Evolutionary conservation across 1,140 invertebrate species (phyloP).

Genomic region (Drosophila jambulina): DNA sequence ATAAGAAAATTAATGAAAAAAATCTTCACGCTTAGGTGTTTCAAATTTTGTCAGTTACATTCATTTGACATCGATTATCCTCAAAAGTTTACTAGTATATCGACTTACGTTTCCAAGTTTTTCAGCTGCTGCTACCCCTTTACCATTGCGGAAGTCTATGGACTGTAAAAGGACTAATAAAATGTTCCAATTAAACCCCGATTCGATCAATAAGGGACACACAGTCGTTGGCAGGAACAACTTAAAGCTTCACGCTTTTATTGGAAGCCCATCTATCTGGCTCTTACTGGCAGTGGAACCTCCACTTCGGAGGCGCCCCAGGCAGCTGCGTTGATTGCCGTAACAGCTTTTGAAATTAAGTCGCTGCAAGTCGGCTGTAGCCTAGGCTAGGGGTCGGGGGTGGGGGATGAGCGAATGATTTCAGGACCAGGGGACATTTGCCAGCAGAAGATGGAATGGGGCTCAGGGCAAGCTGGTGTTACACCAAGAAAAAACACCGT

Average conservation of each 20-base stretch:
- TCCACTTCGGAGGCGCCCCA: conserved; percentile 10
- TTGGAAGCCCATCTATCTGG: conserved; percentile 57
- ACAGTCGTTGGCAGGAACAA: conserved; percentile 15
- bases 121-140: not conserved
- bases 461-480: conserved; percentile 5
- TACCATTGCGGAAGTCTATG: conserved; percentile 11
- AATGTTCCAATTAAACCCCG: conserved; percentile 44
- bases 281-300: conserved; percentile 13
- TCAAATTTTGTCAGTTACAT: not conserved
- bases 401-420: conserved; percentile 1
- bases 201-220: conserved; percentile 47
- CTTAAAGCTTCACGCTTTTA: conserved; percentile 52
- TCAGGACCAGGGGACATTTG: conserved; percentile 28
- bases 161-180: conserved; percentile 48
- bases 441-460: conserved; percentile 39
- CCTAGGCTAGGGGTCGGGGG: not conserved
- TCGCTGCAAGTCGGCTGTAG: conserved; percentile 59
- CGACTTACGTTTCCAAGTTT: not conserved
- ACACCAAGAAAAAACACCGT: conserved; percentile 11
- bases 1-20: not conserved
- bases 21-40: not conserved
- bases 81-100: conserved; percentile 2
- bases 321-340: conserved; percentile 76
- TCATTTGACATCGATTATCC: conserved; percentile 3
- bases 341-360: conserved; percentile 82